Base-by-base conservation (phyloP, 64 coral and sea anemone species). In the Montipora foliosa region DNA sequence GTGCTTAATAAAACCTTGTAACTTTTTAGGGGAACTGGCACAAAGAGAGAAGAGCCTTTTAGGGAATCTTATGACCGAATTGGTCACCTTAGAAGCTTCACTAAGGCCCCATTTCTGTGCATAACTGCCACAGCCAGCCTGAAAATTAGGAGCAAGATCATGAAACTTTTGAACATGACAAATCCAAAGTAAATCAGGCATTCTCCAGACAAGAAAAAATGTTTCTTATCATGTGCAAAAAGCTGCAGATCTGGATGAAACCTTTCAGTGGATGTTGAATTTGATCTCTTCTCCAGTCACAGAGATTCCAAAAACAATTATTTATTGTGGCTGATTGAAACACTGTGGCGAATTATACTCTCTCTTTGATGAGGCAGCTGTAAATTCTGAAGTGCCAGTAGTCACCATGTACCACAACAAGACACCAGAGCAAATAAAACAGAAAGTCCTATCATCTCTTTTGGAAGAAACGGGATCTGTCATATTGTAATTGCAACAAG, bases 111-210 rank as follows among this genome's bases (percentile, higher is more conserved):
- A 50, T 19, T 94, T 13, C 76, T 94, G 17, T 94, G 92, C 24
- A 49, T 94, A 22, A 94, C 84, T 29, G 92, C 92, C 46, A 94
- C 84, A 74, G 84, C 92, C 6, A 82, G 75, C 25, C 6, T 17
- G 9, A 66, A 52, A 10, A 74, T 19, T 10, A 81, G 85, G 37
- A 88, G 21, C 50, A 55, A 88, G 71, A 88, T 94, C 44, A 88
- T 89, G 19, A 94, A 88, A 79, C 22, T 17, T 3, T 50, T 94
- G 19, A 59, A 89, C 64, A 57, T 94, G 92, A 57, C 55, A 53
- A 87, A 78, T 11, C 16, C 58, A 11, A 93, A 49, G 49, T 19
- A 89, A 3, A 74, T 89, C 19, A 88, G 67, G 20, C 77, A 80
- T 6, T 70, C 86, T 17, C 86, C 86, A 52, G 86, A 75, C 17